These are phyloP conservation scores for Indri indri DNA, from an alignment of 2,113 vertebrate genomes.

Conservation along the genomic window DNA sequence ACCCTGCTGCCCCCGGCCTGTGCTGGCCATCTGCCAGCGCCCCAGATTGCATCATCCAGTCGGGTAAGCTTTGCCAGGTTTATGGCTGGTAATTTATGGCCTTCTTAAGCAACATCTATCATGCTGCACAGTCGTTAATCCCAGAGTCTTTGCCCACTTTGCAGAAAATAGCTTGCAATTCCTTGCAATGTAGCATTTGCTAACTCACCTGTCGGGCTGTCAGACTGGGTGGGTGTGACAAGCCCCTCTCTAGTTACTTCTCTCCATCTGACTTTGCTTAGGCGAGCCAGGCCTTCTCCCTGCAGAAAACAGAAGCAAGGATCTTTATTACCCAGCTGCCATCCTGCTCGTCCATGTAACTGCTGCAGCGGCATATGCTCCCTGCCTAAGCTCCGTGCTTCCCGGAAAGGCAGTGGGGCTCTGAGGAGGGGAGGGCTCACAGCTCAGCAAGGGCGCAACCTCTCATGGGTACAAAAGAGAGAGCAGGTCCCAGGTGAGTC, in stretches of 20 bases:
- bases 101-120: constrained; percentile 78
- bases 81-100: constrained; percentile 75
- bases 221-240: constrained; percentile 49
- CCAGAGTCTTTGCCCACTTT: constrained; percentile 78
- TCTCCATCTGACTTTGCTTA: constrained; percentile 40
- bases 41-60: constrained; percentile 65
- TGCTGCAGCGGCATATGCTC: neutral
- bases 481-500: neutral
- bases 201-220: constrained; percentile 57
- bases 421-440: neutral
- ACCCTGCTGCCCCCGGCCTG: neutral
- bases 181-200: constrained; percentile 66
- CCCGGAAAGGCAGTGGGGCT: neutral
- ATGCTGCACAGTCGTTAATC: constrained; percentile 69
- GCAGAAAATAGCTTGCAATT: constrained; percentile 78
- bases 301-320: neutral
- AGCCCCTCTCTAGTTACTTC: constrained; percentile 43
- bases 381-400: fast-evolving
- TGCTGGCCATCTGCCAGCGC: constrained; percentile 45
- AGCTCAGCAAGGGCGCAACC: neutral
- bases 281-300: neutral
- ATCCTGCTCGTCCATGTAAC: neutral
- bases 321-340: neutral
- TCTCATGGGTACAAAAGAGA: neutral
- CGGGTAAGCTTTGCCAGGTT: constrained; percentile 70